A percentile compares a stretch with the other conserved stretches of the same genome.
Conservation (phyloP, 1,140 invertebrate genomes). For the Trypoxylus dichotomus region DNA sequence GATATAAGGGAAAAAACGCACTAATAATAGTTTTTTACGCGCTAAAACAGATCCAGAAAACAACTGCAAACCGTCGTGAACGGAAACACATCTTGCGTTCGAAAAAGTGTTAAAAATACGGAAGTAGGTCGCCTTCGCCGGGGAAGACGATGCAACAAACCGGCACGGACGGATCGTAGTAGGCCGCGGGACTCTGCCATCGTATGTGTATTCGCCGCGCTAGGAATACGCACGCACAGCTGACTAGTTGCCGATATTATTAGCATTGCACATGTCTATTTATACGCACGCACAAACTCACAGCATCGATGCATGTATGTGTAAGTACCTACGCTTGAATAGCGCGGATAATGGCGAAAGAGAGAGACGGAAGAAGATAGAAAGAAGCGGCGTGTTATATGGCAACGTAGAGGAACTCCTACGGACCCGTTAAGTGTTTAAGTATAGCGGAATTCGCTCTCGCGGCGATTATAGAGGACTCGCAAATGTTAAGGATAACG, state of each 20-base stretch:
- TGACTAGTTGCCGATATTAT: conserved; percentile 33
- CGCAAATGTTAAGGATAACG: conserved; percentile 35
- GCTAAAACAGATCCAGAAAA: conserved; percentile 26
- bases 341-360: no score
- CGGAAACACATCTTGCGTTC: conserved; percentile 25
- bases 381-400: not conserved
- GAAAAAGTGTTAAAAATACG: conserved; percentile 35
- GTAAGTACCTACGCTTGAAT: not conserved
- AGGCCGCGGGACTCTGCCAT: not conserved
- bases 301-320: not conserved
- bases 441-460: conserved; percentile 31
- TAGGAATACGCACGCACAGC: conserved; percentile 27
- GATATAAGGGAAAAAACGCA: not conserved
- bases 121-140: conserved; percentile 35
- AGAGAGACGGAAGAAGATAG: no score
- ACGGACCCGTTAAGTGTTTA: conserved; percentile 29
- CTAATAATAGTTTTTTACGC: conserved; percentile 21
- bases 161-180: conserved; percentile 24
- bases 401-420: conserved; percentile 8
- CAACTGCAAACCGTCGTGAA: conserved; percentile 20
- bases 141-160: conserved; percentile 30
- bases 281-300: not conserved
- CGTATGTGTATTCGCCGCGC: no score
- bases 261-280: conserved; percentile 33
- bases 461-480: conserved; percentile 4